Conservation (phyloP, 2,113 vertebrate genomes). For the Desmodus rotundus region DNA sequence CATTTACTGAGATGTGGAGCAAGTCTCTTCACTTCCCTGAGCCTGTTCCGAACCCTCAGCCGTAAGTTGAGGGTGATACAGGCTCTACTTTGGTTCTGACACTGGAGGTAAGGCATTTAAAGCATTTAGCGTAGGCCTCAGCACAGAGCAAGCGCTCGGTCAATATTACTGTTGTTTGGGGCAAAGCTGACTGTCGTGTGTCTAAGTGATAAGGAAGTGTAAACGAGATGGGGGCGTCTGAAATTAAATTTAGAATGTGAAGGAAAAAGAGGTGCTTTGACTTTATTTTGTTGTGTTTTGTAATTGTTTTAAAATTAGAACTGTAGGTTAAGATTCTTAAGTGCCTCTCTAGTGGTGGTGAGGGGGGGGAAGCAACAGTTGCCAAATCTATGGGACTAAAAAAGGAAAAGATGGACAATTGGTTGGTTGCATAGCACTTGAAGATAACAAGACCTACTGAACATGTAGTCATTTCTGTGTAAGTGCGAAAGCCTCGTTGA, state of each 20-base stretch:
- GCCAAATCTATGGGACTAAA: neutral
- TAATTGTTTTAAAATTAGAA: neutral
- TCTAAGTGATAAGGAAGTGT: neutral
- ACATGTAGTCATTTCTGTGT: neutral
- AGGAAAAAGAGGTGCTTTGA: neutral
- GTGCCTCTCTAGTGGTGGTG: neutral
- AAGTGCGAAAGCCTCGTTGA: neutral
- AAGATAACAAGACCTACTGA: neutral
- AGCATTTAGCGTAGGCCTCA: neutral
- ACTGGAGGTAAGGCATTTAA: neutral
- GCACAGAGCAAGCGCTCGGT: neutral
- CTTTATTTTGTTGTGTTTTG: neutral
- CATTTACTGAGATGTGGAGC: neutral
- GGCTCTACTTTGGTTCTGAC: neutral
- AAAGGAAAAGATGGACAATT: neutral
- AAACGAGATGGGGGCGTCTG: neutral
- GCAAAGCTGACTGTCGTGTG: neutral
- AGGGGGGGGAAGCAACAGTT: neutral
- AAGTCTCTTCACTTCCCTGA: neutral
- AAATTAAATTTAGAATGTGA: slow-evolving; percentile 3
- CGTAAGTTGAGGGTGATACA: neutral
- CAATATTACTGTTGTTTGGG: neutral
- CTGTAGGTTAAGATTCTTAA: neutral
- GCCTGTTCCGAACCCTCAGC: neutral
- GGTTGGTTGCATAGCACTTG: neutral